phyloP scores from a whole-genome alignment of 2,113 vertebrate genomes.

The Oreochromis spilurus region DNA sequence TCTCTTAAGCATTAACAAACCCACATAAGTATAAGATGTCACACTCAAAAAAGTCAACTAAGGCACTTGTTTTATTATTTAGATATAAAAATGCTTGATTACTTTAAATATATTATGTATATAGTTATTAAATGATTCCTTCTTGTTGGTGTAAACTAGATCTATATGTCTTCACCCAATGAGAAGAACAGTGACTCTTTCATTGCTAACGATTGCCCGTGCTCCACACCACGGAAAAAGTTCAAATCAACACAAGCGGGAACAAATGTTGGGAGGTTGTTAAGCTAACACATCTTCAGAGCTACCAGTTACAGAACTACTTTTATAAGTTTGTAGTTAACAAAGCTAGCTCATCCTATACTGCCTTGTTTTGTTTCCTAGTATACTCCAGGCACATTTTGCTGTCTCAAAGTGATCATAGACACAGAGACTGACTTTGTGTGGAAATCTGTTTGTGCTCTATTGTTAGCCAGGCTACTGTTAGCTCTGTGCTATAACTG shows the following conservation, averaged over 20 bases:
- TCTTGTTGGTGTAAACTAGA: background rate
- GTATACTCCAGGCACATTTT: background rate
- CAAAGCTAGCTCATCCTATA: background rate
- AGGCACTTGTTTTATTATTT: background rate
- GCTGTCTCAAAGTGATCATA: background rate
- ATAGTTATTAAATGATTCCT: background rate
- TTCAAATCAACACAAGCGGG: background rate
- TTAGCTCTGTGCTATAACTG: background rate
- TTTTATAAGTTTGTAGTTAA: background rate
- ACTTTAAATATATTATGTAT: background rate
- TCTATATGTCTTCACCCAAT: background rate
- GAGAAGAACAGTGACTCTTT: background rate
- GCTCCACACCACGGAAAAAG: background rate
- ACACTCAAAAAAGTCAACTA: background rate
- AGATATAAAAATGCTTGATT: background rate
- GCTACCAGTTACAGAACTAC: background rate
- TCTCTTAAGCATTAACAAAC: constrained; percentile 47
- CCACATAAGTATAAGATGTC: constrained; percentile 47
- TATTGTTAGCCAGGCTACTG: background rate
- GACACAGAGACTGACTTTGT: background rate
- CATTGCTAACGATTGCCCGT: background rate
- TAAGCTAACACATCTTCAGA: background rate
- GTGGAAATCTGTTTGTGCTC: background rate
- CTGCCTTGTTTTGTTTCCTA: background rate
- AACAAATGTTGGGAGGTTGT: background rate